Evolutionary conservation across 2,888 invertebrate genomes (phyloP), one percentile per base, ranked within the genome.

Genomic region (Drosophila nr. perissopoda): DNA sequence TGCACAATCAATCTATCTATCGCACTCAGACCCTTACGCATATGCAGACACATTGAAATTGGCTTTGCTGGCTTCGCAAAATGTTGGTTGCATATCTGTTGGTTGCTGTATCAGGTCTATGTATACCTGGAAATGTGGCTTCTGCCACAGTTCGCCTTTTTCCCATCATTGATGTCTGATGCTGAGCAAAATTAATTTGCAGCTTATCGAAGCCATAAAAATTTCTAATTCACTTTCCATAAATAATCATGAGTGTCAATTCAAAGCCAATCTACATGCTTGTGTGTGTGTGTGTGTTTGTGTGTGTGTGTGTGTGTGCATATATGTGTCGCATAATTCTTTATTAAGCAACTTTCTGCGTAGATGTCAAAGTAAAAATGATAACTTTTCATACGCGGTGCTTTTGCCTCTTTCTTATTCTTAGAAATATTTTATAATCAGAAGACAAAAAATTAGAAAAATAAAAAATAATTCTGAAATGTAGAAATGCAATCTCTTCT

Each of bases 151-250:
- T 21, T 46, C 53, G 59, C 51, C 18, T 38, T 11, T n/a, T 8
- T n/a, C 7, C 51, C 42, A 4, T 62, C 33, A 38, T 81, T 64
- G 63, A 65, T 33, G 62, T 60, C 61, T 58, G 46, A 25, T 65
- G 66, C 66, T 62, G 84, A 38, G 75, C 56, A 67, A 89, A 85
- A 85, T 85, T 85, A 85, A 85, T 85, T 85, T 85, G 85, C 88
- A 82, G 89, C 85, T 85, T 88, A 89, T 85, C 85, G 89, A 85
- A 85, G 59, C 85, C 89, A 78, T 89, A 84, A 61, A 89, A 84
- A 77, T 70, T 74, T 88, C 78, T 84, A 84, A 85, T 85, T 82
- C 88, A 88, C 82, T 89, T 89, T 89, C 73, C 88, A 85, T 88
- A 82, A 84, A 89, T 89, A 89, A 84, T 89, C 84, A 81, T 76